Evolutionary conservation across 2,888 invertebrate genomes (phyloP), one percentile per base, ranked within the genome.

Genomic region (Argyresthia goedartella): DNA sequence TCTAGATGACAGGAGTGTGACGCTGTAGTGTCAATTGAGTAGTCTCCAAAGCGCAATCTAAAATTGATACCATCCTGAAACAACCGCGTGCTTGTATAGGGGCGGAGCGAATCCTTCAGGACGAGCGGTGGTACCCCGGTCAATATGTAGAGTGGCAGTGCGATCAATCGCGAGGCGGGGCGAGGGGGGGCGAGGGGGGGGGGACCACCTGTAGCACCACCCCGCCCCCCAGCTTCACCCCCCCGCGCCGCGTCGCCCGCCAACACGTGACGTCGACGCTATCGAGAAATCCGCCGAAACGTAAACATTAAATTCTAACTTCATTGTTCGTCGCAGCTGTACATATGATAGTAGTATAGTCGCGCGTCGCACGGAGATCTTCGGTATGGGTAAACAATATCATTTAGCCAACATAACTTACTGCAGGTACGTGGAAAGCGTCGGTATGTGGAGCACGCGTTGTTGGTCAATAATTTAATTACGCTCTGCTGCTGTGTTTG

Each of bases 221-320:
- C 52, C 42, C 55, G 66, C 68, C 57, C 59, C 52, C 49, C 53
- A n/a, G n/a, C n/a, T n/a, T n/a, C n/a, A n/a, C n/a, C 42, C 35
- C 56, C 60, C 48, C 60, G 55, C 52, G 63, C 56, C 49, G 53
- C 46, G 51, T 36, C 9, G 14, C 47, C 50, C 51, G 44, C 77
- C n/a, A 76, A 81, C 85, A 85, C 85, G 85, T 85, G 86, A 85
- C 85, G 85, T 82, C 72, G 80, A 73, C 80, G 73, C 72, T n/a
- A n/a, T n/a, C 64, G 72, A 82, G 81, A 81, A 81, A 82, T 81
- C 81, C 81, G 77, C 81, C 84, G 79, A 84, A 84, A 85, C 85
- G 85, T 85, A 86, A 86, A 86, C 86, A 86, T 81, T 81, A 84
- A n/a, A 84, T 84, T 81, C 84, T 81, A 81, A 79, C 73, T 82